Evolutionary conservation across 2,113 vertebrate species (phyloP).

Genomic region (Calonectris borealis): DNA sequence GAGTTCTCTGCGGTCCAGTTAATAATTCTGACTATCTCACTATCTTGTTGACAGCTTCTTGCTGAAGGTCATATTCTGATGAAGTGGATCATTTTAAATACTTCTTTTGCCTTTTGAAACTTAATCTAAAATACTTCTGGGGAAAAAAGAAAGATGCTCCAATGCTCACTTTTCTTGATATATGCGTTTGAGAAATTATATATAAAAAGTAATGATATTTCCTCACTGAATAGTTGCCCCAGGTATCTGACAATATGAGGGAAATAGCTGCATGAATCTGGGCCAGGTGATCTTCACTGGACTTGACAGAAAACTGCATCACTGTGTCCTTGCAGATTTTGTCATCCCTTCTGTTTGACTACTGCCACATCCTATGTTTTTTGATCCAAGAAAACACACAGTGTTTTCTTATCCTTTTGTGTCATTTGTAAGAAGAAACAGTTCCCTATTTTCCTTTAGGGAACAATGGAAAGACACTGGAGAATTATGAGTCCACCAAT

Average conservation of each 20-base stretch:
- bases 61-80: slow-evolving; percentile 32
- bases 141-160: not conserved
- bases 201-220: not conserved
- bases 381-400: not conserved
- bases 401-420: not conserved
- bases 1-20: slow-evolving; percentile 8
- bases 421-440: not conserved
- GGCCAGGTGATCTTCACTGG: not conserved
- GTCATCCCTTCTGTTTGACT: not conserved
- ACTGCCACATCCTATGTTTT: not conserved
- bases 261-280: not conserved
- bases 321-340: not conserved
- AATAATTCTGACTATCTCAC: slow-evolving; percentile 20
- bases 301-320: not conserved
- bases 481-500: not conserved
- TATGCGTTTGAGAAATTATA: not conserved
- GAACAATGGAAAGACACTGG: not conserved
- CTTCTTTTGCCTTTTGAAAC: not conserved
- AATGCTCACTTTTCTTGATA: not conserved
- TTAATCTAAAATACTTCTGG: not conserved
- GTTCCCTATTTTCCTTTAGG: not conserved
- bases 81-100: slow-evolving; percentile 2
- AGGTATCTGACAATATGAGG: not conserved
- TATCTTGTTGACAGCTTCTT: slow-evolving; percentile 5
- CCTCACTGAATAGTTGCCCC: not conserved